phyloP scores from a whole-genome alignment of 2,797 vertebrate genomes.

The Poecile montanus region DNA sequence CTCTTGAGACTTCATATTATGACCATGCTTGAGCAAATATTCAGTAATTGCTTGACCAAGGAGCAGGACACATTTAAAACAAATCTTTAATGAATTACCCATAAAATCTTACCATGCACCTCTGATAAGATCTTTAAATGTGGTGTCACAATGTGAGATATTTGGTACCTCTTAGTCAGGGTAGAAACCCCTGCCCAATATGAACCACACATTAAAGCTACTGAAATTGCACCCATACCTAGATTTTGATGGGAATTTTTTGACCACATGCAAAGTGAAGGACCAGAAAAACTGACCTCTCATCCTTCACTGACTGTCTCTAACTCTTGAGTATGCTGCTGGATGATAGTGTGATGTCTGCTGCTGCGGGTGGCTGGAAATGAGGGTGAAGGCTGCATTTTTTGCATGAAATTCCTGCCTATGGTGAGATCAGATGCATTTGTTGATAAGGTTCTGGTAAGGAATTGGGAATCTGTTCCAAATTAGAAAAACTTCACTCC shows the following conservation, averaged over 20 bases:
- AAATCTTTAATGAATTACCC: not conserved
- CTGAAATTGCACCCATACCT: not conserved
- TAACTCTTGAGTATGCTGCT: not conserved
- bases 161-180: not conserved
- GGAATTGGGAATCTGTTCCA: slow-evolving; percentile 71
- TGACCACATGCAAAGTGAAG: not conserved
- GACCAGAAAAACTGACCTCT: not conserved
- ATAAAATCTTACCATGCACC: not conserved
- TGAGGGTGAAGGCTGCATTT: not conserved
- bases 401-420: slow-evolving; percentile 58
- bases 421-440: slow-evolving; percentile 47
- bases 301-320: not conserved
- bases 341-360: rapidly evolving
- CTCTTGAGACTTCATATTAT: not conserved
- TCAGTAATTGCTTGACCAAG: not conserved
- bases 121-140: not conserved
- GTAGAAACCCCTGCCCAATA: not conserved
- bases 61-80: not conserved
- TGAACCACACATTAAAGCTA: not conserved
- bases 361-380: not conserved
- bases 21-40: not conserved
- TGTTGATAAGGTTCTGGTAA: slow-evolving; percentile 57
- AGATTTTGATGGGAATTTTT: not conserved
- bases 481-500: slow-evolving; percentile 74
- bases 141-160: not conserved